A percentile compares a stretch with the other conserved stretches of the same genome.
These are phyloP conservation scores for Chironomus tepperi DNA, from an alignment of 1,140 invertebrate species.

Conservation along the genomic window DNA sequence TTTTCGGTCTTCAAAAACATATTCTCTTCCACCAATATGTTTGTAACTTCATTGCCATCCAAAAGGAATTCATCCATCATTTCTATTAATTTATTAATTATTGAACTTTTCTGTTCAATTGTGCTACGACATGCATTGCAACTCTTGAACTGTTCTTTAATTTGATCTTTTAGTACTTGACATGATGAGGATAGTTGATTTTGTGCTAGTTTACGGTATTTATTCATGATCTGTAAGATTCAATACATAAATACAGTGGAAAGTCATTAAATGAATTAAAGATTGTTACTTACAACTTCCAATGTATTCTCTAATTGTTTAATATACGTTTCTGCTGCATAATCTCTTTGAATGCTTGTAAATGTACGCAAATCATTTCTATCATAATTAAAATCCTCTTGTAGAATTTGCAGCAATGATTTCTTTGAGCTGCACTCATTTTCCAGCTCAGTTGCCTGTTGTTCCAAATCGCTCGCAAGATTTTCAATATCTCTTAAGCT, in stretches of 20 bases:
- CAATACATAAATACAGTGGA: not conserved
- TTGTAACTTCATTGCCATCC: not conserved
- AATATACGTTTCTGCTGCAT: not conserved
- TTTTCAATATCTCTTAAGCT: not conserved
- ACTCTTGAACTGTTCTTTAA: not conserved
- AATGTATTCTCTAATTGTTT: not conserved
- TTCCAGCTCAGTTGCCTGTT: not conserved
- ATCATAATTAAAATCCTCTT: not conserved
- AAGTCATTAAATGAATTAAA: not conserved
- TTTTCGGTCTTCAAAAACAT: not conserved
- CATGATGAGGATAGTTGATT: not conserved
- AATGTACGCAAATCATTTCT: not conserved
- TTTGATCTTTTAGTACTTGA: not conserved
- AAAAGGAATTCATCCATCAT: not conserved
- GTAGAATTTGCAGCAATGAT: not conserved
- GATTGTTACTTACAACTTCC: constrained; percentile 2
- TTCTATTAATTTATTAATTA: not conserved
- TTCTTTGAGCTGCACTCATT: not conserved
- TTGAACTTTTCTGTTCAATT: not conserved
- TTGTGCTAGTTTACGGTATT: not conserved
- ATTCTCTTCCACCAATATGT: not conserved
- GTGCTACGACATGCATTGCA: not conserved
- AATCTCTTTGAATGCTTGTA: not conserved
- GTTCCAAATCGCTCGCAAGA: not conserved
- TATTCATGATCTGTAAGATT: not conserved